A percentile compares a stretch with the other conserved stretches of the same genome.
Evolutionary conservation across 2,113 vertebrate species (phyloP).

Genomic region (Peucedramus taeniatus): DNA sequence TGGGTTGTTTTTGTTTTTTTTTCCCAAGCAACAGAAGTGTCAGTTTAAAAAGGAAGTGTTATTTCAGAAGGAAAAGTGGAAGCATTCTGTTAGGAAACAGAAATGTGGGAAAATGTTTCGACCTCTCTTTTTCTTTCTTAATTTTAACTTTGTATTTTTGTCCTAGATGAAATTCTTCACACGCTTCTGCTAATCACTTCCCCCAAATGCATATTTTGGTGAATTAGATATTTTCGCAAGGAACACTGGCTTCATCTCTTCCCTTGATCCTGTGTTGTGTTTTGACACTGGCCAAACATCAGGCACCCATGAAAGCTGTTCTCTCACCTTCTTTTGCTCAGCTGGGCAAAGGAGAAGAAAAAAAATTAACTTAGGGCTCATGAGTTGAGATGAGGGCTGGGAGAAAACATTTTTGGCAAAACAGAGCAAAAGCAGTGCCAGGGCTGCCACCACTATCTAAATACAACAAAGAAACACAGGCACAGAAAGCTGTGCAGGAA

Average conservation of each 20-base stretch:
- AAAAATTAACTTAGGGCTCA: neutral
- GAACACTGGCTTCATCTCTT: neutral
- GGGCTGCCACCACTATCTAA: neutral
- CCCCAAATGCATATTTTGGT: neutral
- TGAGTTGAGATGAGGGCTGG: neutral
- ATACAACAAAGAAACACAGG: neutral
- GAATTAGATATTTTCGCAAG: neutral
- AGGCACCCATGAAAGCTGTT: neutral
- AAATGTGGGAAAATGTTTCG: neutral
- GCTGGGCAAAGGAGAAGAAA: neutral
- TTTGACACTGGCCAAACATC: neutral
- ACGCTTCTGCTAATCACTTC: neutral
- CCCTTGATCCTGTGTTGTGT: no score
- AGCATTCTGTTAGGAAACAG: neutral
- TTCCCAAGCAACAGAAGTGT: neutral
- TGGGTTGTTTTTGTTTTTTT: neutral
- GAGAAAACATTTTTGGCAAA: neutral
- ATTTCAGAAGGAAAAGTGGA: neutral
- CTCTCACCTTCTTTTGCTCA: neutral
- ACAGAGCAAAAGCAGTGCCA: neutral
- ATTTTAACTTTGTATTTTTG: neutral
- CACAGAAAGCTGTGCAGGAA: rapidly evolving
- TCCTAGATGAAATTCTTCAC: neutral
- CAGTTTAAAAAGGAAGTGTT: neutral
- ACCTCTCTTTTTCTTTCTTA: neutral